Base-by-base conservation (phyloP, 1,140 invertebrate species). In the Liolophura sinensis region DNA sequence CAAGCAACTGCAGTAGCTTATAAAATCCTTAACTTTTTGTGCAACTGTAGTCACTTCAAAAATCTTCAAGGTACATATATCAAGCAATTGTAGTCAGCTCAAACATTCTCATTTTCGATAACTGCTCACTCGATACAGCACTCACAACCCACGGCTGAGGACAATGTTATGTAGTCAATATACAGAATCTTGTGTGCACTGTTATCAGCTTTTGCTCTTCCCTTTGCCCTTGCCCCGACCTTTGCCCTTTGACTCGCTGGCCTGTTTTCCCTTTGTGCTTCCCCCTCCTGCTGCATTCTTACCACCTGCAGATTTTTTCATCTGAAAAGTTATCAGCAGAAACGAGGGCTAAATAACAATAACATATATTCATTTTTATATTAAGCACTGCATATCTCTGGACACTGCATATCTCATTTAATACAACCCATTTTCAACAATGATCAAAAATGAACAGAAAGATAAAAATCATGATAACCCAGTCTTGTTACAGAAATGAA, bases 191-290 rank as follows among this genome's bases (percentile, higher is more conserved):
- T 9, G 3, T 5, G 9, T 40, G 3, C 9, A 3, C 31, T 40
- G 31, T 12, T 54, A 24, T 54, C 24, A 54, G n/a, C n/a, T 24
- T 16, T 18, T 57, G 3, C 31, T 9, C 9, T 9, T 40, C 31
- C 60, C 67, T 22, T 64, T 64, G 12, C 31, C 51, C 59, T 51
- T 69, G 31, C 20, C 51, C 9, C 27, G 15, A 54, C 27, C 47
- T 18, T 68, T 63, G 58, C 22, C 67, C 59, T 20, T 64, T 61
- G 18, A 51, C 46, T 24, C 54, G 51, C 1, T 51, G 46, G 18
- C 69, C 59, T 18, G 51, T 62, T 72, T 70, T 67, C 11, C 59
- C 62, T 60, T 62, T 50, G 15, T 40, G 22, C 51, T 66, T 61
- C n/a, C 47, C 16, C 40, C 48, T 24, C 25, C 40, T 31, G 46